These are phyloP conservation scores for Nesogale talazaci DNA, from an alignment of 2,113 vertebrate genomes.

Conservation along the genomic window DNA sequence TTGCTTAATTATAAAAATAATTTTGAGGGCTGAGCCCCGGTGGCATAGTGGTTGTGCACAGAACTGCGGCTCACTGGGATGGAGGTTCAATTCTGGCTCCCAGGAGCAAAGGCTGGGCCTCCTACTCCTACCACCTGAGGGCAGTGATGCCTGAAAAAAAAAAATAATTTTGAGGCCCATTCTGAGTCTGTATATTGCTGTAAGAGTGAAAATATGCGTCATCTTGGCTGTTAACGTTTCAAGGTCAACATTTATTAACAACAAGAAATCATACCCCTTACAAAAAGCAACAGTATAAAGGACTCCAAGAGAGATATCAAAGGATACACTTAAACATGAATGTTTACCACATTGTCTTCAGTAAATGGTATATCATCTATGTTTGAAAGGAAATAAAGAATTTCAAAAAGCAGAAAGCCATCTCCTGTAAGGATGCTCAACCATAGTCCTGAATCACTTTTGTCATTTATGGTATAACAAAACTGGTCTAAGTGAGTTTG, in stretches of 20 bases:
- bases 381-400: conserved; percentile 47
- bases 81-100: no score
- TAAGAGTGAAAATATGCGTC: not conserved
- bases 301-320: conserved; percentile 3
- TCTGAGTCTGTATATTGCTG: not conserved
- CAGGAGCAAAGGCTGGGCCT: no score
- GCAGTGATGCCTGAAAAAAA: no score
- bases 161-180: conserved; percentile 3
- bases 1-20: conserved; percentile 46
- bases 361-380: conserved; percentile 44
- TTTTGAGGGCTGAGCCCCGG: no score
- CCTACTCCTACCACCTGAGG: no score
- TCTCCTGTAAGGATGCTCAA: conserved; percentile 56
- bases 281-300: conserved; percentile 16
- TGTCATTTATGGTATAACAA: conserved; percentile 63
- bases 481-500: conserved; percentile 67
- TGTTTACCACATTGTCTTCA: conserved; percentile 46
- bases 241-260: not conserved
- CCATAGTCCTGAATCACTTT: conserved; percentile 39
- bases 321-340: conserved; percentile 37
- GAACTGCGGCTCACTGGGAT: no score
- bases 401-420: conserved; percentile 44
- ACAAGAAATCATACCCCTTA: not conserved
- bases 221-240: conserved; percentile 9
- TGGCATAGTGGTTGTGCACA: no score